Conservation (phyloP, 2,797 vertebrate species). For the Channallabes apus region DNA sequence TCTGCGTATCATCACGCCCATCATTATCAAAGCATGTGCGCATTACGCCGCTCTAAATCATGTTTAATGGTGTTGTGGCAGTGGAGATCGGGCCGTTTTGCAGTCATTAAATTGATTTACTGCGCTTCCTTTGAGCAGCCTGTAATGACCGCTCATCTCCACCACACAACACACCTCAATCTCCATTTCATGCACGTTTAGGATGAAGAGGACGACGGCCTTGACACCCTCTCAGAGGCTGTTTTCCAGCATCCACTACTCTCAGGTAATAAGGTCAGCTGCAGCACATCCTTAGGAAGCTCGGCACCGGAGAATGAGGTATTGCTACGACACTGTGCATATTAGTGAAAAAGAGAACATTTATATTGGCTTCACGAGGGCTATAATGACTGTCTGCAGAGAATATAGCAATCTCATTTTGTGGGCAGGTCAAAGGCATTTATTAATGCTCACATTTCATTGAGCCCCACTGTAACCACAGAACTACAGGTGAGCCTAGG, state of each 20-base stretch:
- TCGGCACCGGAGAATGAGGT: constrained; percentile 9
- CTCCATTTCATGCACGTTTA: constrained; percentile 71
- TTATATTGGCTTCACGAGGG: constrained; percentile 10
- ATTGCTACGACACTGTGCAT: constrained; percentile 36
- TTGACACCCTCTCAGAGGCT: constrained; percentile 18
- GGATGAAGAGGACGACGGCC: constrained; percentile 43
- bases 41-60: constrained; percentile 38
- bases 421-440: constrained; percentile 12
- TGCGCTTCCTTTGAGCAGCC: constrained; percentile 69
- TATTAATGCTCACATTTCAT: constrained; percentile 22
- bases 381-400: constrained; percentile 20
- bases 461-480: background rate
- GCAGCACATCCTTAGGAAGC: constrained; percentile 36
- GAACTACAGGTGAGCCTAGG: background rate
- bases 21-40: constrained; percentile 47
- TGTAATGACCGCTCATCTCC: constrained; percentile 72
- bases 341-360: constrained; percentile 9
- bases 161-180: constrained; percentile 68
- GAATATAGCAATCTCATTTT: constrained; percentile 5
- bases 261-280: constrained; percentile 41
- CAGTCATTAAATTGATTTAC: constrained; percentile 74
- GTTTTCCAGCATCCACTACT: constrained; percentile 34
- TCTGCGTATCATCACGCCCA: constrained; percentile 44
- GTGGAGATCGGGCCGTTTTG: constrained; percentile 35
- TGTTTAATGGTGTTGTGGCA: constrained; percentile 44